Percentiles rank a stretch among this genome's conserved stretches.
Conservation (phyloP, 2,888 invertebrate species). For the Pandemis corylana region DNA sequence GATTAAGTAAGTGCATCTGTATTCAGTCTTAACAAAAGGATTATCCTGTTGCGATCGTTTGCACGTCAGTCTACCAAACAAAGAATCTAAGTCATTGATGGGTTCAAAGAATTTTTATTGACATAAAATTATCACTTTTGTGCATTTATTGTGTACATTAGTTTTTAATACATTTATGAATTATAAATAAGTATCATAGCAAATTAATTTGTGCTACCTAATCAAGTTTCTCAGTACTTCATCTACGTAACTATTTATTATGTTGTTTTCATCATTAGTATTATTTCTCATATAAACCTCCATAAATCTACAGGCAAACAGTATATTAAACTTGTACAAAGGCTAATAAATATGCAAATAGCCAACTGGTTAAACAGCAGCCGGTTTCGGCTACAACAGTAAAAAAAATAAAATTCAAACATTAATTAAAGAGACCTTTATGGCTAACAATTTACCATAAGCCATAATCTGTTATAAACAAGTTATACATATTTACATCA, state of each 20-base stretch:
- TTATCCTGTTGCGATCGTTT: neutral
- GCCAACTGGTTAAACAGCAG: constrained; percentile 2
- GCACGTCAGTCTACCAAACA: neutral
- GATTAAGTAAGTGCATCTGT: neutral
- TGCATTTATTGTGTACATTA: neutral
- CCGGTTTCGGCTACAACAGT: neutral
- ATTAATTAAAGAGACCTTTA: neutral
- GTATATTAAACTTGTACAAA: constrained; percentile 10
- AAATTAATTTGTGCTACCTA: too few relatives aligned
- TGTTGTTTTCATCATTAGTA: too few relatives aligned
- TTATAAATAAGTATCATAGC: too few relatives aligned
- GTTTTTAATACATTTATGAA: too few relatives aligned
- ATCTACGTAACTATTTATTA: too few relatives aligned
- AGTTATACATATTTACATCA: neutral
- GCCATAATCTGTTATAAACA: constrained; percentile 6
- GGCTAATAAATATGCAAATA: constrained; percentile 16
- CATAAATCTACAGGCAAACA: neutral
- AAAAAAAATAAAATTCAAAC: neutral
- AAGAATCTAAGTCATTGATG: neutral
- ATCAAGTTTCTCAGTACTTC: too few relatives aligned
- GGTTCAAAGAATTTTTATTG: neutral
- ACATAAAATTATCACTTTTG: neutral
- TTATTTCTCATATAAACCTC: too few relatives aligned
- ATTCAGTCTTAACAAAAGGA: constrained; percentile 1
- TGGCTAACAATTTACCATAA: constrained; percentile 4